Conservation (phyloP, 2,113 vertebrate species). For the Rattus rattus region DNA sequence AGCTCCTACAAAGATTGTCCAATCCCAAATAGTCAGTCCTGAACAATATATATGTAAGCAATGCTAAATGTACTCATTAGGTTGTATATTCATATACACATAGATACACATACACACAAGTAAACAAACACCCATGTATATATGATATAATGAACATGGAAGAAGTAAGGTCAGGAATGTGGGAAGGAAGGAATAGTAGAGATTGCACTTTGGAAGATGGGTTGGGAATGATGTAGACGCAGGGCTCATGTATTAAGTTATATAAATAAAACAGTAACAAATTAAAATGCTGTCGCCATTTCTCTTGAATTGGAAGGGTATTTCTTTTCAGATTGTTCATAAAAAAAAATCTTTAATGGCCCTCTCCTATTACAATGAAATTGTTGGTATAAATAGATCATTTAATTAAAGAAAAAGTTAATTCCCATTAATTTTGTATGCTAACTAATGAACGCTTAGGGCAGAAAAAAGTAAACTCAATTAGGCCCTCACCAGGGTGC, state of each 20-base stretch:
- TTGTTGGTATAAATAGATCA: not conserved
- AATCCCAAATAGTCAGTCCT: too few species aligned
- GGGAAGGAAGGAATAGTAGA: not conserved
- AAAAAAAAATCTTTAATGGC: constrained; percentile 16
- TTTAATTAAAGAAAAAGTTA: constrained; percentile 55
- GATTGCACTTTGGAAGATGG: not conserved
- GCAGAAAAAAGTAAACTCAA: constrained; percentile 35
- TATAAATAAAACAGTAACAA: not conserved
- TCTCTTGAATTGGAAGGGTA: not conserved
- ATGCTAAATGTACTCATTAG: not conserved
- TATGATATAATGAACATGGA: not conserved
- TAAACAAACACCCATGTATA: not conserved
- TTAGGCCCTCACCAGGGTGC: not conserved
- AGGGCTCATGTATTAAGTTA: not conserved
- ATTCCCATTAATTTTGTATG: not conserved
- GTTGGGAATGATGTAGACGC: not conserved
- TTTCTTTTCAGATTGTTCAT: not conserved
- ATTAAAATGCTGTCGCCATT: not conserved
- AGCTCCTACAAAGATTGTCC: not conserved
- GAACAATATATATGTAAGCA: not conserved
- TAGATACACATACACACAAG: not conserved
- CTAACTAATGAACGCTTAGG: not conserved
- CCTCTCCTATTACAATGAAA: constrained; percentile 29
- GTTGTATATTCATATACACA: not conserved
- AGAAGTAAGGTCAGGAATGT: not conserved